A percentile compares a stretch with the other conserved stretches of the same genome.
Conservation (phyloP, 2,797 vertebrate species). For the Eutrigla gurnardus region DNA sequence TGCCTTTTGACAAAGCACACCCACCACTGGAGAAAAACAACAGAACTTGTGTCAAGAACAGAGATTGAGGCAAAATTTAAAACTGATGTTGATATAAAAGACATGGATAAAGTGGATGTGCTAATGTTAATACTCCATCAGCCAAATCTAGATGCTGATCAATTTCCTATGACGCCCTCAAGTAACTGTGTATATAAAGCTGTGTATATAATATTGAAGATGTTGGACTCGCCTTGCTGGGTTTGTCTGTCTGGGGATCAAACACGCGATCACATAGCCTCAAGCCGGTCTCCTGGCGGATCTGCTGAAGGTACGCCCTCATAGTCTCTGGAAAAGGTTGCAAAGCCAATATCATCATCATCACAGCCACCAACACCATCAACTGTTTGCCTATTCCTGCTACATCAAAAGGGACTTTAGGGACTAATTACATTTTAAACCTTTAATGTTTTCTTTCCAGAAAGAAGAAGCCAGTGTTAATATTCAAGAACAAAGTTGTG, state of each 20-base stretch:
- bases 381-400: background rate
- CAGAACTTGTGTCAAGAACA: background rate
- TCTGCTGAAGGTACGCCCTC: conserved; percentile 96
- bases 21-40: conserved; percentile 91
- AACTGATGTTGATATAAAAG: background rate
- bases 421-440: background rate
- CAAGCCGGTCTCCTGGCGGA: conserved; percentile 95
- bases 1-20: conserved; percentile 98
- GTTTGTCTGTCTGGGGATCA: conserved; percentile 97
- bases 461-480: background rate
- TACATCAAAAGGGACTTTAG: background rate
- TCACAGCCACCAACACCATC: background rate
- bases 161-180: background rate
- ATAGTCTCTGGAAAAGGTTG: conserved; percentile 87
- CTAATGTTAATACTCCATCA: background rate
- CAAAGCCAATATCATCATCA: background rate
- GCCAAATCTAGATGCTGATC: background rate
- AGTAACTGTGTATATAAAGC: background rate
- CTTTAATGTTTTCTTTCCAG: background rate
- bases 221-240: conserved; percentile 92
- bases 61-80: background rate
- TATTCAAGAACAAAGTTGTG: background rate
- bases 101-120: background rate
- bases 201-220: background rate
- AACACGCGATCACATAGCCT: conserved; percentile 98